phyloP scores from a whole-genome alignment of 2,888 invertebrate species.

The Caenorhabditis uteleia region DNA sequence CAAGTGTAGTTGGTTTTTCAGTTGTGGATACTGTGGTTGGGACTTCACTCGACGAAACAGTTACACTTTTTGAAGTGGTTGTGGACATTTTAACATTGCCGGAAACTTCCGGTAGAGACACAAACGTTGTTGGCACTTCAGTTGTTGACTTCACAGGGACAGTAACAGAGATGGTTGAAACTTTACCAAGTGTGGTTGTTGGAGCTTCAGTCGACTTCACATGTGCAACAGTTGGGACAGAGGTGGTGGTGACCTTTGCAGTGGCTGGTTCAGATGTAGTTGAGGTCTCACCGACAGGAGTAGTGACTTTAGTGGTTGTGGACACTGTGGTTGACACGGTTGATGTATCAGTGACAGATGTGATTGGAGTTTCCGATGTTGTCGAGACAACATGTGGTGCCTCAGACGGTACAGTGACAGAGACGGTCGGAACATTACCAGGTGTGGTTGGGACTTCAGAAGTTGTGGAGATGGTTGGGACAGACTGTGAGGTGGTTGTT shows the following conservation, averaged over 20 bases:
- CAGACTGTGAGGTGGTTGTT: background rate
- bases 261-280: background rate
- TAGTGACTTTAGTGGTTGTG: too few relatives aligned
- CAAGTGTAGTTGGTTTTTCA: background rate
- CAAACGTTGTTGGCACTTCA: background rate
- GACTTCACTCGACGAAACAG: background rate
- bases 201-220: background rate
- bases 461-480: background rate
- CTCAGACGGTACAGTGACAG: background rate
- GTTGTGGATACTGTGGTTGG: background rate
- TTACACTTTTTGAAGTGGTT: background rate
- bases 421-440: conserved; percentile 2
- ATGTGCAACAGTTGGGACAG: conserved; percentile 9
- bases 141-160: background rate
- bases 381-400: background rate
- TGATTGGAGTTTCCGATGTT: background rate
- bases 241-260: background rate
- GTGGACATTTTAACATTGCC: background rate
- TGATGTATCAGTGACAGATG: background rate
- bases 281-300: background rate
- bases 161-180: background rate
- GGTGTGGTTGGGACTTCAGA: conserved; percentile 5
- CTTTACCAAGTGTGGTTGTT: conserved; percentile 1
- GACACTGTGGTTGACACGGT: too few relatives aligned
- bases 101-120: conserved; percentile 2